Base-by-base conservation (phyloP, 2,113 vertebrate genomes). In the Leptocoma aspasia region DNA sequence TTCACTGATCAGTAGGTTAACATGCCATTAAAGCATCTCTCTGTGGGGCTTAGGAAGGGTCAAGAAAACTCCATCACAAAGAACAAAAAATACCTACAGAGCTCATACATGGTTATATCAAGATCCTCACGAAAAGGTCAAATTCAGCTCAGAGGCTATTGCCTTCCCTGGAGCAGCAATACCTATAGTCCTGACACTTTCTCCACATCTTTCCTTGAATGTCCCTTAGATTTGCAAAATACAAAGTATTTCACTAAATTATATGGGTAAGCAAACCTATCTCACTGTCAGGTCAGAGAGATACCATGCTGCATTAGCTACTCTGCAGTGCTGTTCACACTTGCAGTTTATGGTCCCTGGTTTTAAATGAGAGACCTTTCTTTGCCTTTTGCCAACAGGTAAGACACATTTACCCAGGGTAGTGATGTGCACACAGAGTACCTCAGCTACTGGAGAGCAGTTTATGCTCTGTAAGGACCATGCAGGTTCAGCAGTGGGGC, bases 1-100 rank as follows among this genome's bases (percentile, higher is more conserved):
- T 96, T 96, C 93, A 94, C 49, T 66, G 82, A 96, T 86, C 92
- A 94, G 68, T 95, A 78, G 82, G 85, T 86, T 95, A 91, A 94
- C 24, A 1, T 86, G 71, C 79, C 87, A 88, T 83, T 86, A 94
- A 92, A 92, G 72, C 76, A 81, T 78, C 92, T 88, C 79, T 82
- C 85, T 44, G 47, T 42, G 64, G 75, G 85, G 86, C n/a, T 95
- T 94, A 86, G 72, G 56, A 94, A 86, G 50, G 92, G 92, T 93
- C 92, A 97, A 94, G 82, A 83, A 90, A 95, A 95, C 89, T 89
- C 69, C 81, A 71, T 16, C 24, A 77, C 64, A 81, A 87, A 80
- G 90, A 94, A 93, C 27, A 90, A 83, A 54, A 94, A 85, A 53
- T 77, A 92, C 63, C 78, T 88, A 82, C 12, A 57, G 70, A 94